Evolutionary conservation across 2,797 vertebrate genomes (phyloP).

Genomic region (Oryzias sinensis): DNA sequence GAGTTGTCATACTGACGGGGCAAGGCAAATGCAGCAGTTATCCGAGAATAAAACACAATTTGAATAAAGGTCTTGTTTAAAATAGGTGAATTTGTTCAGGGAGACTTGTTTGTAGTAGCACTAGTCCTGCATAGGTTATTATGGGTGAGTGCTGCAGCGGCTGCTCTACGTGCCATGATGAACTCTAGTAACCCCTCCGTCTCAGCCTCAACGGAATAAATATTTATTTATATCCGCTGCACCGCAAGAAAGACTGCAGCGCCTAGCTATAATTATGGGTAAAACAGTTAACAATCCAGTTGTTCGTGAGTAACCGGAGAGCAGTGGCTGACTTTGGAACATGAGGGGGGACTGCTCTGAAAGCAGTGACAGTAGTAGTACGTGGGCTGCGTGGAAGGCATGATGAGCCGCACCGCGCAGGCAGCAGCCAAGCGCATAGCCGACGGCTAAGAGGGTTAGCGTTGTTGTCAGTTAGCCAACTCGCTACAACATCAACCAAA

Average conservation of each 20-base stretch:
- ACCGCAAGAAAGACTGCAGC: conserved; percentile 41
- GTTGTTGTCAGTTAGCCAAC: conserved; percentile 24
- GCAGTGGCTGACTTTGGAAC: too few species aligned
- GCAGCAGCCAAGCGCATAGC: conserved; percentile 39
- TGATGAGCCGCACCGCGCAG: conserved; percentile 49
- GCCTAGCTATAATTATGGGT: conserved; percentile 1
- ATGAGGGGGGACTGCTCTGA: not conserved
- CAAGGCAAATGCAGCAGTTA: too few species aligned
- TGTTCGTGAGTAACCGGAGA: too few species aligned
- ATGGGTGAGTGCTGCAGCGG: conserved; percentile 43
- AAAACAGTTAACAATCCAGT: too few species aligned
- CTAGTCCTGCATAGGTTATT: not conserved
- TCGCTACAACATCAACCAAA: conserved; percentile 23
- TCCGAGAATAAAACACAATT: not conserved
- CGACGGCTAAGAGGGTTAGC: conserved; percentile 53
- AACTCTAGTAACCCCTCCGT: conserved; percentile 75
- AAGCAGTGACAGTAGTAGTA: not conserved
- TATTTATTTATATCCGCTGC: conserved; percentile 4
- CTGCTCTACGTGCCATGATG: conserved; percentile 58
- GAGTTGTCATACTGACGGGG: too few species aligned
- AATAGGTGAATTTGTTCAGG: not conserved
- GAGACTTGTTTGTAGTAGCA: not conserved
- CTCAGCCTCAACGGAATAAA: conserved; percentile 39
- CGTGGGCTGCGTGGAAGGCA: conserved; percentile 24
- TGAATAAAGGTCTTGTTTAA: not conserved